Percentiles rank a stretch among this genome's conserved stretches.
These are phyloP conservation scores for Sthenelais limicola DNA, from an alignment of 2,888 invertebrate genomes.

Conservation along the genomic window DNA sequence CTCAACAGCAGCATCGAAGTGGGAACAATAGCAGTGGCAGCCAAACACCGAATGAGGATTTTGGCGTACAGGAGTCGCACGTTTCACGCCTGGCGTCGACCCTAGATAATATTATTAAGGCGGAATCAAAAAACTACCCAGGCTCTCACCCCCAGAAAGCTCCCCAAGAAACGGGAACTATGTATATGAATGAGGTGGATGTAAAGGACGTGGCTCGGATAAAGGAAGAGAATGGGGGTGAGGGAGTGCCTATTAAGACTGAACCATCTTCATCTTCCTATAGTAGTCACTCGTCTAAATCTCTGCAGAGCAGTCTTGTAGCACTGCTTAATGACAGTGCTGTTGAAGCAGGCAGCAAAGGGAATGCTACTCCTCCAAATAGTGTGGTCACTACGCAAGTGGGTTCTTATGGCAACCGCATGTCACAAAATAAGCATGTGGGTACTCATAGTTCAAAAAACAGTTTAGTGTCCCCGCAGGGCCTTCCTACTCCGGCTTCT, in stretches of 20 bases:
- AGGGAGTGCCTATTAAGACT: slow-evolving; percentile 30
- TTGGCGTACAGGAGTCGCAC: slow-evolving; percentile 45
- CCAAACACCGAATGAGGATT: slow-evolving; percentile 39
- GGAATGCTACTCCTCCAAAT: slow-evolving; percentile 17
- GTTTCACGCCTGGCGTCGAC: slow-evolving; percentile 51
- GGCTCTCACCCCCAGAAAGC: slow-evolving; percentile 31
- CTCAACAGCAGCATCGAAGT: background rate
- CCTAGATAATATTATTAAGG: slow-evolving; percentile 51
- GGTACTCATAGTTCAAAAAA: slow-evolving; percentile 27
- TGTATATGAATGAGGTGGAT: slow-evolving; percentile 28
- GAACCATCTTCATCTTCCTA: slow-evolving; percentile 2
- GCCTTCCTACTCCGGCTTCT: background rate
- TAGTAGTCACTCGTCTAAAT: background rate
- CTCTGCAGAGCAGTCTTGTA: slow-evolving; percentile 19
- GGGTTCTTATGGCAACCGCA: slow-evolving; percentile 1
- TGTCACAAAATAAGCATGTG: background rate
- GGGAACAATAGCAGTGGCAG: slow-evolving; percentile 58
- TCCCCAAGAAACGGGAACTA: slow-evolving; percentile 16
- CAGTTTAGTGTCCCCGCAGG: slow-evolving; percentile 8
- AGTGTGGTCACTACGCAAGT: slow-evolving; percentile 24
- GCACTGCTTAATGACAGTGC: slow-evolving; percentile 21
- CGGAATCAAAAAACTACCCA: slow-evolving; percentile 45
- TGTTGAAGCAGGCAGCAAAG: background rate
- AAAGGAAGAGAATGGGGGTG: slow-evolving; percentile 38
- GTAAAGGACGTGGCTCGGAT: slow-evolving; percentile 30